Percentiles rank a stretch among this genome's conserved stretches.
These are phyloP conservation scores for Heteronetta atricapilla DNA, from an alignment of 2,113 vertebrate species.

Conservation along the genomic window DNA sequence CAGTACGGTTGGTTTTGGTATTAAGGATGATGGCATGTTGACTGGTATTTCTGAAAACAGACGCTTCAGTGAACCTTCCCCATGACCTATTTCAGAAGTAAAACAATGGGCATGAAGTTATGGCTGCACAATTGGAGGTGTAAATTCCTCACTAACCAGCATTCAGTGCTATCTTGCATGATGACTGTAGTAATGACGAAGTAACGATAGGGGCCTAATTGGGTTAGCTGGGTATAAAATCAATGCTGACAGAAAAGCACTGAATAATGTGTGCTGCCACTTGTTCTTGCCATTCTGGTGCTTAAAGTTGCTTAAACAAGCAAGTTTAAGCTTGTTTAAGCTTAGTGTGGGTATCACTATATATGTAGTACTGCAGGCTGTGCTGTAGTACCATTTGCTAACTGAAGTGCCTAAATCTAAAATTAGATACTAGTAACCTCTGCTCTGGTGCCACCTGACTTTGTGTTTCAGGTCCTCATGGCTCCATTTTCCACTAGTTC, in stretches of 20 bases:
- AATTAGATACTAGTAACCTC: not conserved
- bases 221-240: not conserved
- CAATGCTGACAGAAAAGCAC: not conserved
- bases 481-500: not conserved
- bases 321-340: no score
- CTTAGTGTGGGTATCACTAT: not conserved
- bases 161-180: not conserved
- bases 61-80: not conserved
- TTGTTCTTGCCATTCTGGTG: not conserved
- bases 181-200: not conserved
- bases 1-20: not conserved
- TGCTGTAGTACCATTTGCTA: not conserved
- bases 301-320: not conserved
- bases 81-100: not conserved
- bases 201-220: not conserved
- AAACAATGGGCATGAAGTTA: not conserved
- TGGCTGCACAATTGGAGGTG: not conserved
- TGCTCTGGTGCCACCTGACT: not conserved
- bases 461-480: not conserved
- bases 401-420: not conserved
- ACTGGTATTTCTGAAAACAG: not conserved
- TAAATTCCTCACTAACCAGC: not conserved
- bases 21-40: not conserved
- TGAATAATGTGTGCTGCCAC: not conserved
- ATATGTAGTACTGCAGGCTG: not conserved